Conservation (phyloP, 2,797 vertebrate genomes). For the Oryzias dopingdopingensis region DNA sequence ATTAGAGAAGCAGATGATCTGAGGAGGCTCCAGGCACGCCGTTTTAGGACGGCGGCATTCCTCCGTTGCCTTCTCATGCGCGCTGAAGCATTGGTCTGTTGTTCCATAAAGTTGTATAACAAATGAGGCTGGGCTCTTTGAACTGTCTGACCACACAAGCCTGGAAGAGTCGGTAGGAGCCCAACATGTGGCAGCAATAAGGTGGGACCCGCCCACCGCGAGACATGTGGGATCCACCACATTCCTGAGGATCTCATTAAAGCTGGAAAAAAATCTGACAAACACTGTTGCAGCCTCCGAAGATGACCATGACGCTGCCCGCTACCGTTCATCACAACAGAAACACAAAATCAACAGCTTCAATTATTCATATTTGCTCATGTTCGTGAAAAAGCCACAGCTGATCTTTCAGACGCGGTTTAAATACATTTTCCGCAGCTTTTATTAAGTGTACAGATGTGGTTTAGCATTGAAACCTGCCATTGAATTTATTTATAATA, state of each 20-base stretch:
- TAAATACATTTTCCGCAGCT: conserved; percentile 53
- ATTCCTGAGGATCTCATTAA: conserved; percentile 81
- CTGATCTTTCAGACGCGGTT: conserved; percentile 47
- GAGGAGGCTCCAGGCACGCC: conserved; percentile 46
- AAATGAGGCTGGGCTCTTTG: conserved; percentile 81
- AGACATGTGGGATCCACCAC: conserved; percentile 83
- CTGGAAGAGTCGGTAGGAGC: conserved; percentile 76
- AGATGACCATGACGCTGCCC: conserved; percentile 19
- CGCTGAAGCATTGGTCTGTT: conserved; percentile 66
- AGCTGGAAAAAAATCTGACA: conserved; percentile 75
- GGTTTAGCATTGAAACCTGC: conserved; percentile 66
- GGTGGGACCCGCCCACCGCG: conserved; percentile 66
- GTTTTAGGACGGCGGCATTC: conserved; percentile 55
- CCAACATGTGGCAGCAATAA: conserved; percentile 85
- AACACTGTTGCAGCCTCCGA: conserved; percentile 63
- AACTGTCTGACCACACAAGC: conserved; percentile 82
- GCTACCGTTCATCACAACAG: no score
- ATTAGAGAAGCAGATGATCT: conserved; percentile 69
- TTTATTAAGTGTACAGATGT: conserved; percentile 67
- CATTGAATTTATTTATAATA: conserved; percentile 65
- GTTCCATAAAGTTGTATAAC: conserved; percentile 83
- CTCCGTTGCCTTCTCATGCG: conserved; percentile 66
- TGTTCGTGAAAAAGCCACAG: conserved; percentile 49
- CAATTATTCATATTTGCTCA: conserved; percentile 30
- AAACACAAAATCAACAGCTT: no score